Evolutionary conservation across 2,113 vertebrate genomes (phyloP), one percentile per base, ranked within the genome.

Genomic region (Sturnira hondurensis): DNA sequence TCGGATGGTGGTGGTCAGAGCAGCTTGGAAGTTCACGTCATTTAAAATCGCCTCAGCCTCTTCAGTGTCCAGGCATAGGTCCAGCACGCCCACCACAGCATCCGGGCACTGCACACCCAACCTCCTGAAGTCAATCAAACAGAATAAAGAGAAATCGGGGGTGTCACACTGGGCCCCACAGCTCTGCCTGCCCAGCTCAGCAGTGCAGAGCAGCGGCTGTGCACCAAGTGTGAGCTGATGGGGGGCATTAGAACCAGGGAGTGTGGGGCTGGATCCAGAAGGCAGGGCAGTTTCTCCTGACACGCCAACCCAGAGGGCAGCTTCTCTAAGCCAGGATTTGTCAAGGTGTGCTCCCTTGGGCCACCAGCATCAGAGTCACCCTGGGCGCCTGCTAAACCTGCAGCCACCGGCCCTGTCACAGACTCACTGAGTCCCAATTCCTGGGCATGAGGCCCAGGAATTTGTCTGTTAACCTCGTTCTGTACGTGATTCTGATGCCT

Each of bases 81-180:
- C 54, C 54, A 56, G 54, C 54, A 56, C 20, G 3, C 99, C 99
- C 95, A 99, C 99, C 1, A 99, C 99, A 97, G 99, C 99, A 97
- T 99, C 99, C 98, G 99, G 99, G 98, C 99, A 99, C 98, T 99
- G 99, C 99, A 99, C 99, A 98, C 99, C 99, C 98, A 99, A 98
- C 98, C 99, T 99, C 94, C 99, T 98, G 94, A 99, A 99, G 96
- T 99, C 99, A 0, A 99, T 99, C 99, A 99, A 97, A 54, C 26
- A 93, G 89, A 96, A 97, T 86, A 94, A 15, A 96, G 81, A 97
- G 81, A 80, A 95, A 97, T 74, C 85, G 91, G 91, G 65, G 83
- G 22, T 80, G 86, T 95, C 89, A 91, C 36, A 84, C 11, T 0
- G 41, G 89, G 65, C 63, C 50, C 47, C 63, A n/a, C 9, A 63